These are phyloP conservation scores for Marronus borbonicus DNA, from an alignment of 2,888 invertebrate genomes.

Conservation along the genomic window DNA sequence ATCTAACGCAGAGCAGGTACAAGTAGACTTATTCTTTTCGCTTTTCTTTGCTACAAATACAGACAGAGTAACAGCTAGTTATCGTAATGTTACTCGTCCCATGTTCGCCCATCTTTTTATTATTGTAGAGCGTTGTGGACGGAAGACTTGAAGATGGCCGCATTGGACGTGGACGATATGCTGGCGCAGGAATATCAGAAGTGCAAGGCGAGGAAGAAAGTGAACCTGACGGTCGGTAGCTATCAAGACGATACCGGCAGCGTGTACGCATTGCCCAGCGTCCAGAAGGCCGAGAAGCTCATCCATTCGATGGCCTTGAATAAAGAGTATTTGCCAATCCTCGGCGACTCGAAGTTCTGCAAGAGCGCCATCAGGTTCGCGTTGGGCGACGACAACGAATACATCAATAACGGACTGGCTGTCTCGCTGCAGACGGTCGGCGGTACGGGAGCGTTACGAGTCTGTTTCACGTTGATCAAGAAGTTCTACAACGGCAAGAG, in stretches of 20 bases:
- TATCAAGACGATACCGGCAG: slow-evolving; percentile 98
- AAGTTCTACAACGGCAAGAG: slow-evolving; percentile 86
- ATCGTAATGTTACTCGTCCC: too few species aligned
- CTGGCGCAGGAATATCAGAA: slow-evolving; percentile 88
- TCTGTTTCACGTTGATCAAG: slow-evolving; percentile 90
- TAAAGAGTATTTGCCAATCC: slow-evolving; percentile 96
- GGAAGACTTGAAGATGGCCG: not conserved
- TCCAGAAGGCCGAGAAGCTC: slow-evolving; percentile 87
- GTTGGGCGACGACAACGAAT: slow-evolving; percentile 84
- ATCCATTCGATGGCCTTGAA: slow-evolving; percentile 81
- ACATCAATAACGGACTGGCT: slow-evolving; percentile 72
- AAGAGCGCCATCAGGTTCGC: slow-evolving; percentile 89
- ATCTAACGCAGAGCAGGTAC: too few species aligned
- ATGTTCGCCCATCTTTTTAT: too few species aligned
- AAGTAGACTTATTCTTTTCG: too few species aligned
- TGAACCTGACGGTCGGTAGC: slow-evolving; percentile 96
- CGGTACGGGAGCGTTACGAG: slow-evolving; percentile 96
- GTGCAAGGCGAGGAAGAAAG: slow-evolving; percentile 92
- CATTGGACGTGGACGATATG: not conserved
- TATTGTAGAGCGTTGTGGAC: too few species aligned
- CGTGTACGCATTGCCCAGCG: slow-evolving; percentile 93
- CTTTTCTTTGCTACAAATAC: too few species aligned
- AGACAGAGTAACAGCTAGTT: too few species aligned
- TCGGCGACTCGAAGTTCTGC: slow-evolving; percentile 88
- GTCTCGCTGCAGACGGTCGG: slow-evolving; percentile 91